A percentile compares a stretch with the other conserved stretches of the same genome.
These are phyloP conservation scores for Centropus unirufus DNA, from an alignment of 2,113 vertebrate genomes.

Conservation along the genomic window DNA sequence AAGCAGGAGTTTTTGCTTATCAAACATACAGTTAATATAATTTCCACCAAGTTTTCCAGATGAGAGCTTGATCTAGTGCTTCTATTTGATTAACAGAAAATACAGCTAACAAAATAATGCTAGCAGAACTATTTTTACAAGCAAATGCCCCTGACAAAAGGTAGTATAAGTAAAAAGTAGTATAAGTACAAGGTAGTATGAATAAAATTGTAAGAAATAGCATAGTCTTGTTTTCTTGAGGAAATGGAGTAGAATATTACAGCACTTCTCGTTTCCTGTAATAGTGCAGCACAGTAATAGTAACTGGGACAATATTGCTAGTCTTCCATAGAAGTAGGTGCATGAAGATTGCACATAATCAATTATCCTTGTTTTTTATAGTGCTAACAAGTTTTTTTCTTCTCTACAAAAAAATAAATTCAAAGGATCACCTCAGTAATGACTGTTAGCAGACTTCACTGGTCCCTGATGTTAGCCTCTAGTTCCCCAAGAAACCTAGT, in stretches of 20 bases:
- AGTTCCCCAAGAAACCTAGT: not conserved
- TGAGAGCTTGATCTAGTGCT: not conserved
- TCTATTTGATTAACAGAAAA: not conserved
- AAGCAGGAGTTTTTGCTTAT: not conserved
- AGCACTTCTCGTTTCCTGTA: not conserved
- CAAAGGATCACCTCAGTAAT: not conserved
- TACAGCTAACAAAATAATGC: not conserved
- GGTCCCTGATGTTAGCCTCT: not conserved
- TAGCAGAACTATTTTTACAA: not conserved
- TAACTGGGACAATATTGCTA: not conserved
- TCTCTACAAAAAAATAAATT: not conserved
- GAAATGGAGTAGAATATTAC: not conserved
- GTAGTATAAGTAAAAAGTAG: not conserved
- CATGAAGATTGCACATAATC: not conserved
- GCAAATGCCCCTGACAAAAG: not conserved
- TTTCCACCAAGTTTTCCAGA: not conserved
- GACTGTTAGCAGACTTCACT: not conserved
- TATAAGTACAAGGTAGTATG: not conserved
- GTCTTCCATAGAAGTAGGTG: not conserved
- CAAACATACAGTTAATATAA: not conserved
- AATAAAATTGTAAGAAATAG: not conserved
- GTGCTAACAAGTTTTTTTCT: not conserved
- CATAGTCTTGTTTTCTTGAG: not conserved
- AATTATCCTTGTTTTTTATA: not conserved
- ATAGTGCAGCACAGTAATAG: not conserved